Conservation (phyloP, 2,113 vertebrate genomes). For the Odocoileus hemionus region DNA sequence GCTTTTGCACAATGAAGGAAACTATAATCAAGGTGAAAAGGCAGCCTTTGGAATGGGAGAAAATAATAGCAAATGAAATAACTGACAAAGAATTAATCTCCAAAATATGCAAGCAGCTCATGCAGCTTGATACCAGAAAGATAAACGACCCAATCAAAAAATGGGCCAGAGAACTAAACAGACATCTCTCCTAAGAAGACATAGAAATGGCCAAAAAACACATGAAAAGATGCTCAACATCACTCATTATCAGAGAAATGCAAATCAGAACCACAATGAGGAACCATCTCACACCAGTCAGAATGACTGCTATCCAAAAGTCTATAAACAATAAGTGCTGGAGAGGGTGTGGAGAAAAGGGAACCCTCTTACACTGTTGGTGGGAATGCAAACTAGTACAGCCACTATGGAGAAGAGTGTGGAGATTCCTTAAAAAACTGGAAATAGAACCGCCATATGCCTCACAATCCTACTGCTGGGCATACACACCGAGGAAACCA, state of each 20-base stretch:
- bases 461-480: neutral
- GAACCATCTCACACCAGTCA: neutral
- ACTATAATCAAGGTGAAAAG: neutral
- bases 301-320: neutral
- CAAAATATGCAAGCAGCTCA: neutral
- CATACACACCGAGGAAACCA: neutral
- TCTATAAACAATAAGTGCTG: neutral
- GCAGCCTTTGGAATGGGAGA: neutral
- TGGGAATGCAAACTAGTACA: neutral
- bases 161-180: neutral
- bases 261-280: neutral
- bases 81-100: neutral
- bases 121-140: neutral
- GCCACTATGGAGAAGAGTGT: neutral
- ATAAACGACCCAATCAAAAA: neutral
- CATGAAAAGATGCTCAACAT: neutral
- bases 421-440: neutral
- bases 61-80: neutral
- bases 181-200: neutral
- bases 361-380: neutral
- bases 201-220: neutral
- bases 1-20: neutral
- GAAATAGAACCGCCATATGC: neutral
- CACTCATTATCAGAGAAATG: neutral
- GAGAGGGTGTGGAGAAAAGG: neutral